A percentile compares a stretch with the other conserved stretches of the same genome.
These are phyloP conservation scores for Pleuronectes platessa DNA, from an alignment of 2,113 vertebrate genomes.

Conservation along the genomic window DNA sequence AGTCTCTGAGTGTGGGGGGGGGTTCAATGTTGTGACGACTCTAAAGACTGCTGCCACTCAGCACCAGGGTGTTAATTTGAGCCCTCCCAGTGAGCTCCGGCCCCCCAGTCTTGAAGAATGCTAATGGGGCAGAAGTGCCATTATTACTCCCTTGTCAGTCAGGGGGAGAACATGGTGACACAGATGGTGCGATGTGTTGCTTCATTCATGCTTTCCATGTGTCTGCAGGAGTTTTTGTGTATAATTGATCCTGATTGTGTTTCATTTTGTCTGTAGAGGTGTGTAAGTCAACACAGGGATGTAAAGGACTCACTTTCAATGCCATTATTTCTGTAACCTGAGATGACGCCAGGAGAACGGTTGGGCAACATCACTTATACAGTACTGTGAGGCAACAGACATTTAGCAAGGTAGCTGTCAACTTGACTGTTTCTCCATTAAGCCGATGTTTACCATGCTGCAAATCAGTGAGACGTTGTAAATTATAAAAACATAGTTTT, in stretches of 20 bases:
- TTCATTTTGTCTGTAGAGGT: background rate
- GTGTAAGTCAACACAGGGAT: background rate
- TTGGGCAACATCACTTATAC: background rate
- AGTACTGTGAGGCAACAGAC: background rate
- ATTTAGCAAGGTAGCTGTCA: background rate
- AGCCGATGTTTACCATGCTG: too few relatives aligned
- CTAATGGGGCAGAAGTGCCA: slow-evolving; percentile 53
- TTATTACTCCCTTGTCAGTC: slow-evolving; percentile 60
- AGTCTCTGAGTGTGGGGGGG: slow-evolving; percentile 2
- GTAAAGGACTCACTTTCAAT: slow-evolving; percentile 4
- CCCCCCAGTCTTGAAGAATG: slow-evolving; percentile 65
- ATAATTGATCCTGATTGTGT: background rate
- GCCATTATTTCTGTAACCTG: slow-evolving; percentile 6
- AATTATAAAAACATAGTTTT: too few relatives aligned
- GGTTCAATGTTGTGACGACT: slow-evolving; percentile 64
- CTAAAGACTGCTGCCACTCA: slow-evolving; percentile 65
- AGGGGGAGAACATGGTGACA: slow-evolving; percentile 25
- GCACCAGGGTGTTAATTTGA: slow-evolving; percentile 76
- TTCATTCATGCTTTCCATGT: background rate
- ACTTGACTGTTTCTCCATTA: background rate
- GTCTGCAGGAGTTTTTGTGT: background rate
- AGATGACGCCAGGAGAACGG: background rate
- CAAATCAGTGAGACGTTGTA: too few relatives aligned
- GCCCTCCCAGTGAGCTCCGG: slow-evolving; percentile 55
- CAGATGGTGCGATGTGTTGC: slow-evolving; percentile 8